Conservation (phyloP, 2,113 vertebrate genomes). For the Sisor rabdophorus region DNA sequence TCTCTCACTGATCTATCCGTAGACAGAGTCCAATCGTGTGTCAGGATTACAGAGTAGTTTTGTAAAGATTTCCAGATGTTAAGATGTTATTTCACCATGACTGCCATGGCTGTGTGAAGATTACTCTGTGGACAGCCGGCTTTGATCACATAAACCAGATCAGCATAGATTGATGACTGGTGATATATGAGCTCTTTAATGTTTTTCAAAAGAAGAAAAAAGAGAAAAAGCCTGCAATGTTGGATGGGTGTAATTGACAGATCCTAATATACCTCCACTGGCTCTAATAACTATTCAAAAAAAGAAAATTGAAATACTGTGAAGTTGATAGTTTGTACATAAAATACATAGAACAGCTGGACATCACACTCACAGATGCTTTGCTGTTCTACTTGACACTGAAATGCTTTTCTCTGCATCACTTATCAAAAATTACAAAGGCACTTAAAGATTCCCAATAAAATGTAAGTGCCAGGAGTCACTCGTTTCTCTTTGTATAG, state of each 20-base stretch:
- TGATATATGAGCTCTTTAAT: conserved; percentile 26
- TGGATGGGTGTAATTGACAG: conserved; percentile 11
- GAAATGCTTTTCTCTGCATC: conserved; percentile 18
- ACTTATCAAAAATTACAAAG: conserved; percentile 24
- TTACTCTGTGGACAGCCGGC: conserved; percentile 22
- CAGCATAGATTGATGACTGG: conserved; percentile 13
- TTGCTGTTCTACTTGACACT: conserved; percentile 6
- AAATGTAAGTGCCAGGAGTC: background rate
- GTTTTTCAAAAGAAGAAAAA: conserved; percentile 14
- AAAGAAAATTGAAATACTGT: conserved; percentile 1
- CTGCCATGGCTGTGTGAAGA: conserved; percentile 18
- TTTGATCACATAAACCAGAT: conserved; percentile 27
- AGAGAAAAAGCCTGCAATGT: conserved; percentile 6
- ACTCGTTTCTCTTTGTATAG: conserved; percentile 13
- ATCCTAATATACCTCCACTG: conserved; percentile 24
- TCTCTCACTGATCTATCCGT: conserved; percentile 60
- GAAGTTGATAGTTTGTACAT: background rate
- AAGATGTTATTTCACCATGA: conserved; percentile 27
- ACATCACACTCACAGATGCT: background rate
- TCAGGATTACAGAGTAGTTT: conserved; percentile 68
- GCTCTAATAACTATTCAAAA: background rate
- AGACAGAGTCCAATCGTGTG: conserved; percentile 57
- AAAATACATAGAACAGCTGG: background rate
- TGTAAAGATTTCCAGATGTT: conserved; percentile 43
- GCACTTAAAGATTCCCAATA: conserved; percentile 14